Conservation (phyloP, 2,797 vertebrate genomes). For the Enteromius fasciolatus region DNA sequence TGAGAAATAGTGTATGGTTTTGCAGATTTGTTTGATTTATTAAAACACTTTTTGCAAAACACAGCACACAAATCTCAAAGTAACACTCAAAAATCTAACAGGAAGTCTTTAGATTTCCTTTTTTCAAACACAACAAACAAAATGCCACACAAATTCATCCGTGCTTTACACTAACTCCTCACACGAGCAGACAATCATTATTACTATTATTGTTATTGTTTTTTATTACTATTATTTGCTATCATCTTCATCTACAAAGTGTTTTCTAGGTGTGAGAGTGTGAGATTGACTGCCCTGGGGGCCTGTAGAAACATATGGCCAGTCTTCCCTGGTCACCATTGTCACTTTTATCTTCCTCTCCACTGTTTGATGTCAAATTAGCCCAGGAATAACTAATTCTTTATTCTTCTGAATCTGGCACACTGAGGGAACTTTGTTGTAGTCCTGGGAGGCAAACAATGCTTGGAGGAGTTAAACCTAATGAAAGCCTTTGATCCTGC, state of each 20-base stretch:
- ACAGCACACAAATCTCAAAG: too few species aligned
- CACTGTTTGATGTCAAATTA: constrained; percentile 75
- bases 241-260: neutral
- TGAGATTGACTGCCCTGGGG: constrained; percentile 52
- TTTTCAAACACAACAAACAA: neutral
- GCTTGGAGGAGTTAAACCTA: constrained; percentile 73
- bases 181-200: too few species aligned
- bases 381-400: constrained; percentile 74
- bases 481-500: constrained; percentile 78
- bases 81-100: neutral
- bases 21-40: too few species aligned
- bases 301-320: constrained; percentile 61
- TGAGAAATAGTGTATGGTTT: too few species aligned
- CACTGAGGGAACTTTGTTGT: constrained; percentile 69
- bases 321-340: constrained; percentile 65
- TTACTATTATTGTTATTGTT: neutral
- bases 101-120: neutral
- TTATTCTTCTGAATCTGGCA: constrained; percentile 68
- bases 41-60: too few species aligned
- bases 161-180: too few species aligned
- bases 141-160: neutral
- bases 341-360: constrained; percentile 68
- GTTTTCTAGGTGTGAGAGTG: constrained; percentile 53
- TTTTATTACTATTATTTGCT: neutral
- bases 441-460: constrained; percentile 77